Evolutionary conservation across 2,888 invertebrate species (phyloP), one percentile per base, ranked within the genome.

Genomic region (Aleiodes leptofemur): DNA sequence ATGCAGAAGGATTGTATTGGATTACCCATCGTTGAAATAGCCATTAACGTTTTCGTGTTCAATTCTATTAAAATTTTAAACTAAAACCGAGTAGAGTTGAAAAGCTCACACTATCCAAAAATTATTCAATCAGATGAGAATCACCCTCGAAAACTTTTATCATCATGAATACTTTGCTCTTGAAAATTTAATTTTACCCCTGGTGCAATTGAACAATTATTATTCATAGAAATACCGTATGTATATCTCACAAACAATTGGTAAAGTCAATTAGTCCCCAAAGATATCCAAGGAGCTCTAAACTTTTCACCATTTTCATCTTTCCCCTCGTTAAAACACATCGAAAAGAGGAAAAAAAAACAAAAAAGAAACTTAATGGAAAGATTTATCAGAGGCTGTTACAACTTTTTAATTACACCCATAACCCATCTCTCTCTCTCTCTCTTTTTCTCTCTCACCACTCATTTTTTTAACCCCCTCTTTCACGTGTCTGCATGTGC

Each of bases 391-490:
- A 68, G 57, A 13, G 68, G 73, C 56, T 59, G 73, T 73, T 73
- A 73, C 73, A 73, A 73, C 73, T 73, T 73, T 73, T 73, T 73
- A 73, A 73, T 73, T 73, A 68, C 69, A 73, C 53, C 57, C 57
- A 56, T 66, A 56, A 73, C 59, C 57, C 57, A 56, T 66, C 66
- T 56, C 72, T 73, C 66, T 43, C 53, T 55, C 72, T 73, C 66
- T 56, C 72, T 66, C 66, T 56, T 66, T 73, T 56, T 29, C 53
- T 55, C 72, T 73, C 66, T 56, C 72, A 66, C 72, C 72, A 64
- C 53, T 55, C 16, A 34, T 61, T 72, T 11, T 61, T 64, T 43
- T 43, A 51, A 34, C 34, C 51, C 14, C 14, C 9, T 72, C 11
- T 55, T 43, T 16, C 5, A 23, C 9, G 38, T 34, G 38, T 51